Evolutionary conservation across 2,113 vertebrate species (phyloP).

Genomic region (Elachura formosa): DNA sequence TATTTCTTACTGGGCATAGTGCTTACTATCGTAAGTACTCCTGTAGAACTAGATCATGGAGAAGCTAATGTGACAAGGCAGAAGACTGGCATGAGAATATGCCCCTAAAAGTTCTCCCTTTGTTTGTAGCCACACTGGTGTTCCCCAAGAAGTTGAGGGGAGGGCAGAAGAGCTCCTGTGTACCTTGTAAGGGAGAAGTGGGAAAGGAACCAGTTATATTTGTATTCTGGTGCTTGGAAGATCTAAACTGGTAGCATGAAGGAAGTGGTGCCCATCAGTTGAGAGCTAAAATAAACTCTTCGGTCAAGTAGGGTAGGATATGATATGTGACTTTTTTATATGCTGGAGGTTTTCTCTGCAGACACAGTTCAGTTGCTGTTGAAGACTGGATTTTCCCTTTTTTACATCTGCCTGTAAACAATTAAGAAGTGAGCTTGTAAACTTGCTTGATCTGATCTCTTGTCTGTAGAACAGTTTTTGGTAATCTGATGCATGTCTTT

Average conservation of each 20-base stretch:
- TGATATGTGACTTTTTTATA: neutral
- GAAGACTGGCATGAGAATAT: neutral
- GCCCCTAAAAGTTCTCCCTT: neutral
- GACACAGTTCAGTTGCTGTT: neutral
- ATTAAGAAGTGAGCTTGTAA: neutral
- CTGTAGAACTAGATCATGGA: neutral
- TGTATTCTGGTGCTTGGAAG: neutral
- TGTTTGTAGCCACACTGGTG: neutral
- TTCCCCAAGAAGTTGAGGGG: neutral
- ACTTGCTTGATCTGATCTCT: neutral
- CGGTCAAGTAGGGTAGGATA: neutral
- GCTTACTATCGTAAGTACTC: neutral
- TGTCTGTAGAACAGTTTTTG: neutral
- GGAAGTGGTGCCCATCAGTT: neutral
- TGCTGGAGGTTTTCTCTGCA: neutral
- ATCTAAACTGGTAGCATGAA: neutral
- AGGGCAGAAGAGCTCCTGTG: neutral
- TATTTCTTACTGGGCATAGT: neutral
- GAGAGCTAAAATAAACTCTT: neutral
- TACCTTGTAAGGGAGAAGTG: neutral
- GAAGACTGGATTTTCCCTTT: neutral
- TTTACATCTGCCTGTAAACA: neutral
- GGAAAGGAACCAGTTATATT: neutral
- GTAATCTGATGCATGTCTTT: neutral
- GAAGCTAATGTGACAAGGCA: neutral